These are phyloP conservation scores for Archilochus colubris DNA, from an alignment of 2,113 vertebrate genomes.

Conservation along the genomic window DNA sequence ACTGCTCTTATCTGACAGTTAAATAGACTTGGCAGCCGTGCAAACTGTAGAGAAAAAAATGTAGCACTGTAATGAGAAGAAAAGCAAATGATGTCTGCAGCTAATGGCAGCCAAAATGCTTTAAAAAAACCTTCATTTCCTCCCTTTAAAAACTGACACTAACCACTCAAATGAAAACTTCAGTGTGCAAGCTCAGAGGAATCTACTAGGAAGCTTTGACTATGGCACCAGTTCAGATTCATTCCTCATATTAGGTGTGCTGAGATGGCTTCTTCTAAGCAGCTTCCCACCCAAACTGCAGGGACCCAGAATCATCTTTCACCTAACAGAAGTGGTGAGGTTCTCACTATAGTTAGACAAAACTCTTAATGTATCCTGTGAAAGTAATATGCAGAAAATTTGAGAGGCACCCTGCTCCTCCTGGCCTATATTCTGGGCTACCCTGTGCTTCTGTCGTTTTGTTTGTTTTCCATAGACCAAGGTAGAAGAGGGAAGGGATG, in stretches of 20 bases:
- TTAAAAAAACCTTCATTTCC: neutral
- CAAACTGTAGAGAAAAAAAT: neutral
- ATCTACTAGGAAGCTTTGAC: neutral
- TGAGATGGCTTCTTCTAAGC: neutral
- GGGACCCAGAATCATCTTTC: neutral
- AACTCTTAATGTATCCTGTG: neutral
- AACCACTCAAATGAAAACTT: neutral
- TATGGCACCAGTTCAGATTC: neutral
- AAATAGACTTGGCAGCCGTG: neutral
- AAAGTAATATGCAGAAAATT: neutral
- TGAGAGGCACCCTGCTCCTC: neutral
- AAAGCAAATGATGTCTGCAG: neutral
- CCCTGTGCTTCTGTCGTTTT: neutral
- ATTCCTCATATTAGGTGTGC: fast-evolving
- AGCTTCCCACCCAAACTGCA: neutral
- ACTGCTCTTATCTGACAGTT: neutral
- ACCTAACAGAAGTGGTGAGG: neutral
- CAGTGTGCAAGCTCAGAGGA: neutral
- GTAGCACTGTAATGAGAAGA: neutral
- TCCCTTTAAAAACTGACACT: neutral
- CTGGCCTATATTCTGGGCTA: neutral
- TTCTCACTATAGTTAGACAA: neutral
- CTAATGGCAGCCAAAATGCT: neutral
- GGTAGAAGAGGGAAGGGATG: neutral
- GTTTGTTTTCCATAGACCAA: neutral